Conservation (phyloP, 2,888 invertebrate species). For the Morinoia aosen region DNA sequence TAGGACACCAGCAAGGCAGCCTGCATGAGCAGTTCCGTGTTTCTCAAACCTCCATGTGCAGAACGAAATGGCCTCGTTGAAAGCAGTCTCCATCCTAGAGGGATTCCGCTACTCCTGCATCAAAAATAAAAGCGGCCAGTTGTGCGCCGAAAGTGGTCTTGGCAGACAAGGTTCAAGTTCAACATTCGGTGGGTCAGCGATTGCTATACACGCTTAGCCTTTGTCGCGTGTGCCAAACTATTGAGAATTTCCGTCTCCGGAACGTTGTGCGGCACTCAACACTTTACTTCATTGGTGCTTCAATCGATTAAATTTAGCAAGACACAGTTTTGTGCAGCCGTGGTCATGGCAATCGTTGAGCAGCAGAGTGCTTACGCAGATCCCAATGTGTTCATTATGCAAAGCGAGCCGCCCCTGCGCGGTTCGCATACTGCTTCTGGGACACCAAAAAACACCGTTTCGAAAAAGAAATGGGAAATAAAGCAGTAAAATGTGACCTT, state of each 20-base stretch:
- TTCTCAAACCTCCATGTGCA: neutral
- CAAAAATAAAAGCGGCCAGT: neutral
- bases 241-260: neutral
- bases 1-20: no score
- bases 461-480: neutral
- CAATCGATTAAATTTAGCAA: neutral
- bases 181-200: neutral
- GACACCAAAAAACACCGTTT: neutral
- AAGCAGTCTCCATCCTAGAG: neutral
- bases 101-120: neutral
- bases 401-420: neutral
- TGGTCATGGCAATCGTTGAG: neutral
- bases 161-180: neutral
- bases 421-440: neutral
- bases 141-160: neutral
- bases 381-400: constrained; percentile 12
- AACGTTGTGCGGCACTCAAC: neutral
- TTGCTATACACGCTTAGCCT: neutral
- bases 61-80: neutral
- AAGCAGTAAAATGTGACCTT: neutral
- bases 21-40: neutral
- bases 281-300: neutral
- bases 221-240: neutral
- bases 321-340: neutral
- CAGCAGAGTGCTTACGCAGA: neutral